These are phyloP conservation scores for Leucania comma DNA, from an alignment of 2,888 invertebrate genomes.

Conservation along the genomic window DNA sequence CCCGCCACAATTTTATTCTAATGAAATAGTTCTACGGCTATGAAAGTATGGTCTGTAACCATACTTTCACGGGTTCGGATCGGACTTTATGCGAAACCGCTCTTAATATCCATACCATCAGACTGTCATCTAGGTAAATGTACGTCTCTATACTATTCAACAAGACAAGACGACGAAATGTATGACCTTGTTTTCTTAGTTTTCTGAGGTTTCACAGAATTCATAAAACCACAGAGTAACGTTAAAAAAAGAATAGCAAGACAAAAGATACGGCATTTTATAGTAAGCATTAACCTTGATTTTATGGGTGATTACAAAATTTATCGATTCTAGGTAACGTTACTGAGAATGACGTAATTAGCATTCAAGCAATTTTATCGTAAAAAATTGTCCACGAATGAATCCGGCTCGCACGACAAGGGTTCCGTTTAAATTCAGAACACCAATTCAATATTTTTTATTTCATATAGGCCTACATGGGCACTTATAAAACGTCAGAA, in stretches of 20 bases:
- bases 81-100: no score
- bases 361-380: not conserved
- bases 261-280: constrained; percentile 20
- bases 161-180: not conserved
- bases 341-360: constrained; percentile 46
- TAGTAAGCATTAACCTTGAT: constrained; percentile 61
- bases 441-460: not conserved
- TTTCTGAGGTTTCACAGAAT: constrained; percentile 6
- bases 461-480: no score
- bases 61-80: no score
- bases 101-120: no score
- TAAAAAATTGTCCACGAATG: not conserved
- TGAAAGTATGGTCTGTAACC: no score
- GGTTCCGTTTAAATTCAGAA: not conserved
- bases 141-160: not conserved
- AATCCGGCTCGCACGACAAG: not conserved
- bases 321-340: constrained; percentile 60
- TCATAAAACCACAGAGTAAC: not conserved
- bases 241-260: constrained; percentile 15
- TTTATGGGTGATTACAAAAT: constrained; percentile 67
- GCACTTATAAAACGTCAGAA: no score
- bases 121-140: not conserved
- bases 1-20: no score
- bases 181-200: not conserved
- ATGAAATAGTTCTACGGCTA: no score